Conservation (phyloP, 2,113 vertebrate species). For the Tautogolabrus adspersus region DNA sequence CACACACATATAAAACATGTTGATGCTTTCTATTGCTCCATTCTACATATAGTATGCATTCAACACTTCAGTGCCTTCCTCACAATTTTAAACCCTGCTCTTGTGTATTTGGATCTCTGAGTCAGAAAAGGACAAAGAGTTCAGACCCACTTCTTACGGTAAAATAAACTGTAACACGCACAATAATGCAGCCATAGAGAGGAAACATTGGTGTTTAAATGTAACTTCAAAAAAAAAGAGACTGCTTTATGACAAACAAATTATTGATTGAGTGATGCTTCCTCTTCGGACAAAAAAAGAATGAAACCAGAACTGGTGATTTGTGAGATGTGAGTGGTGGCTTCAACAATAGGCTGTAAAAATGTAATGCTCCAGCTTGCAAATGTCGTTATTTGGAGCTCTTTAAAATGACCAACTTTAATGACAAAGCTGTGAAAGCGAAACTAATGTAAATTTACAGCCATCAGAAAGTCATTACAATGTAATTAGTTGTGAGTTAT, state of each 20-base stretch:
- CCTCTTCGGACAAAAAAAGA: not conserved
- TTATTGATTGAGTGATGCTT: constrained; percentile 33
- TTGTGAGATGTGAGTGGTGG: constrained; percentile 35
- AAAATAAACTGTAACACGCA: constrained; percentile 38
- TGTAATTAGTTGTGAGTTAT: constrained; percentile 18
- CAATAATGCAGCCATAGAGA: constrained; percentile 31
- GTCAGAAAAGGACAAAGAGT: constrained; percentile 17
- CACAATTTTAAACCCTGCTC: not conserved
- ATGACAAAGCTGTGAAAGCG: constrained; percentile 23
- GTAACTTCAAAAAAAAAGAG: not conserved
- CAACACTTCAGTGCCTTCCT: not conserved
- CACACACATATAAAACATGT: constrained; percentile 26
- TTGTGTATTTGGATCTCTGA: constrained; percentile 7
- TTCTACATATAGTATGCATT: constrained; percentile 29
- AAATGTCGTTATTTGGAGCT: constrained; percentile 29
- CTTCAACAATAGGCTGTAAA: constrained; percentile 47
- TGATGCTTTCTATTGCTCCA: constrained; percentile 1
- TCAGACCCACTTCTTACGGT: constrained; percentile 27
- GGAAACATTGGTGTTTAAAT: constrained; percentile 26
- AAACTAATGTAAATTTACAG: constrained; percentile 55
- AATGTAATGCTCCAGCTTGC: constrained; percentile 4
- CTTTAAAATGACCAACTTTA: constrained; percentile 35
- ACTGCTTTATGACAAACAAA: constrained; percentile 24
- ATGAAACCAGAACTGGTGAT: constrained; percentile 22
- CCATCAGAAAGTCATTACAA: constrained; percentile 27